Conservation (phyloP, 2,113 vertebrate genomes). For the Tetrax tetrax region DNA sequence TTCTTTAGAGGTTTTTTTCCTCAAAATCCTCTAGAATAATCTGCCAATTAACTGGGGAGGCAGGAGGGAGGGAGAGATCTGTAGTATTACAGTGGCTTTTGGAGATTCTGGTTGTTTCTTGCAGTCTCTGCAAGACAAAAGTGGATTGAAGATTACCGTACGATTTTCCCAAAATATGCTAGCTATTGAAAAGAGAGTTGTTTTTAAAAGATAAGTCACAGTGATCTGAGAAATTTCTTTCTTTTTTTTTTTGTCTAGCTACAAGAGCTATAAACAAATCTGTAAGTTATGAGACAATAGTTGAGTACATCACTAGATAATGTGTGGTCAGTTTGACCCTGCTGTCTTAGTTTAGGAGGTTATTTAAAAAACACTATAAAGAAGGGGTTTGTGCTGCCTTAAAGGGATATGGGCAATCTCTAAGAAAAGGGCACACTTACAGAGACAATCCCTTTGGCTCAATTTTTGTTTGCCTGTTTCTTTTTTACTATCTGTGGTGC, state of each 20-base stretch:
- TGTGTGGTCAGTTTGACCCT: conserved; percentile 58
- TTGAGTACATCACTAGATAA: conserved; percentile 31
- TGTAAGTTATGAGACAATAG: conserved; percentile 54
- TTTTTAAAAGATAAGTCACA: conserved; percentile 35
- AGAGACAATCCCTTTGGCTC: conserved; percentile 21
- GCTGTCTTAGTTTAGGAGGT: conserved; percentile 46
- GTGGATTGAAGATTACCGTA: neutral
- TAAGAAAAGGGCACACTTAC: neutral
- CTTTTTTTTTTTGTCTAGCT: too few relatives aligned
- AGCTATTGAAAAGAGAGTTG: neutral
- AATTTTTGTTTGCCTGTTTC: conserved; percentile 38
- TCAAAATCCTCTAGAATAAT: neutral
- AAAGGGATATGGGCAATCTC: conserved; percentile 23
- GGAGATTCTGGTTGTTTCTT: neutral
- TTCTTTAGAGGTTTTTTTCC: neutral
- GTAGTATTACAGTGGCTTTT: neutral
- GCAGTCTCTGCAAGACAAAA: neutral
- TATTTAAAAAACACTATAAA: conserved; percentile 27
- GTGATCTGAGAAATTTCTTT: conserved; percentile 34
- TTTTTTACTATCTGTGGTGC: conserved; percentile 45
- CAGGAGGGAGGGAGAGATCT: neutral
- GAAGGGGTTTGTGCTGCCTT: conserved; percentile 30
- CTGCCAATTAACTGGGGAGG: neutral
- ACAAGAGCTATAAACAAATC: conserved; percentile 55
- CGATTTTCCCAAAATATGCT: neutral